Percentiles rank a stretch among this genome's conserved stretches.
Conservation (phyloP, 1,140 invertebrate species). For the Pinna nobilis region DNA sequence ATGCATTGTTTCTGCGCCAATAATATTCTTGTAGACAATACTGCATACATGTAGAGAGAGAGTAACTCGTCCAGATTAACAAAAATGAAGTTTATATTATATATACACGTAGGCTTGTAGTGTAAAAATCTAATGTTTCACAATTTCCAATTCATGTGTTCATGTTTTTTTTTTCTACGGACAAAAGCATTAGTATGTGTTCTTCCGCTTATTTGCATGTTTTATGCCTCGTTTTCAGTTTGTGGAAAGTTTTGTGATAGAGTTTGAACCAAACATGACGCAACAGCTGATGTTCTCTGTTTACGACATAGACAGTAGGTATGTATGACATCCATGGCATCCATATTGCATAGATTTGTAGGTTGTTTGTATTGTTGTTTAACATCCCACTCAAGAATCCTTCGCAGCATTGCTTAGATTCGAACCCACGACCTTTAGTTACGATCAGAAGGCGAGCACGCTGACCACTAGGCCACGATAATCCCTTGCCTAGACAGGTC, state of each 20-base stretch:
- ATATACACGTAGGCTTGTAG: too few species aligned
- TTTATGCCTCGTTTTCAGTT: conserved; percentile 41
- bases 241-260: conserved; percentile 67
- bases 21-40: too few species aligned
- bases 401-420: conserved; percentile 37
- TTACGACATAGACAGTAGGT: conserved; percentile 76
- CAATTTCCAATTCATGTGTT: too few species aligned
- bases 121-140: not conserved
- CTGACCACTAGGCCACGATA: not conserved
- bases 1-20: too few species aligned
- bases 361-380: not conserved
- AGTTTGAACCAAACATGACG: conserved; percentile 68
- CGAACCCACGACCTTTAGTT: conserved; percentile 71
- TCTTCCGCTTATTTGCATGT: not conserved
- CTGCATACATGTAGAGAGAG: too few species aligned
- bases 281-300: conserved; percentile 76
- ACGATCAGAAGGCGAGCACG: conserved; percentile 77
- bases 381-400: not conserved
- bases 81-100: too few species aligned
- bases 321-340: not conserved
- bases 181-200: too few species aligned
- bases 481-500: too few species aligned
- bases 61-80: too few species aligned
- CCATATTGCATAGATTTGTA: not conserved
- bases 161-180: too few species aligned